Evolutionary conservation across 2,888 invertebrate species (phyloP).

Genomic region (Morpho achilles): DNA sequence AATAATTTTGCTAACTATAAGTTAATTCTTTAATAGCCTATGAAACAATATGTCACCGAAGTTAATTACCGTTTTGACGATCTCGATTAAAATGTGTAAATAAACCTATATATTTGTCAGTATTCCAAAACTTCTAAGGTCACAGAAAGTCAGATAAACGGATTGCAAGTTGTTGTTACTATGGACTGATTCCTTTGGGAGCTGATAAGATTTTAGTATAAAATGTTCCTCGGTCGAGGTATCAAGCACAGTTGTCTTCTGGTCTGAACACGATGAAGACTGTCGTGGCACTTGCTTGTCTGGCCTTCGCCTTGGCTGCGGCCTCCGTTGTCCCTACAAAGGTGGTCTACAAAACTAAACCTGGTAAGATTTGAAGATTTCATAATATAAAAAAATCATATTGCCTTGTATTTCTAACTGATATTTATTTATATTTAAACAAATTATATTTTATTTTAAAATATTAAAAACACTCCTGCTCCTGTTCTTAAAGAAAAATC

Average conservation of each 20-base stretch:
- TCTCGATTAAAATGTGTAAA: background rate
- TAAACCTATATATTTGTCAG: conserved; percentile 1
- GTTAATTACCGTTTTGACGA: no score
- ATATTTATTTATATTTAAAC: no score
- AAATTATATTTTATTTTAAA: no score
- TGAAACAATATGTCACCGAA: no score
- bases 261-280: conserved; percentile 63
- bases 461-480: no score
- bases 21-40: no score
- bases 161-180: conserved; percentile 25
- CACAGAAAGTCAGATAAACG: conserved; percentile 17
- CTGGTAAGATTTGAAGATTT: conserved; percentile 25
- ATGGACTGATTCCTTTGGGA: conserved; percentile 17
- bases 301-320: conserved; percentile 54
- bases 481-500: no score
- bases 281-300: conserved; percentile 60
- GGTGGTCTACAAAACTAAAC: conserved; percentile 33
- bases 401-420: no score
- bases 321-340: conserved; percentile 35
- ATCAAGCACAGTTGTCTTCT: conserved; percentile 52
- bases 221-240: conserved; percentile 21
- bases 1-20: no score
- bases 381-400: no score
- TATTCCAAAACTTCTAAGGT: conserved; percentile 20
- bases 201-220: conserved; percentile 34